Evolutionary conservation across 2,113 vertebrate genomes (phyloP).

Genomic region (Marmota monax): DNA sequence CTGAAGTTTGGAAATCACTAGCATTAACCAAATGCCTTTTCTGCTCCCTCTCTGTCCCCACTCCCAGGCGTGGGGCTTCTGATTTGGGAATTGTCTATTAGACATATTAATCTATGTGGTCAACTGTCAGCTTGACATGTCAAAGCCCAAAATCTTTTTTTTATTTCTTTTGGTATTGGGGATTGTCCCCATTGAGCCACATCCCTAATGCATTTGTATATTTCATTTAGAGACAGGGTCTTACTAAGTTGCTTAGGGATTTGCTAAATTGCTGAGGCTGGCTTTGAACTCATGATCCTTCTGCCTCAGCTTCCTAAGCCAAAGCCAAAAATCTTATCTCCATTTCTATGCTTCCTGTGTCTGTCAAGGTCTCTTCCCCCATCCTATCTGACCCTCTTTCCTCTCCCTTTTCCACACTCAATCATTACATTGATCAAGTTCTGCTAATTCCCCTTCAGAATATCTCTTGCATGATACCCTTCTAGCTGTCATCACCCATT

Average conservation of each 20-base stretch:
- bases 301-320: no score
- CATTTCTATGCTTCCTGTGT: conserved; percentile 34
- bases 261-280: no score
- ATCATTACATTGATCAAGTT: background rate
- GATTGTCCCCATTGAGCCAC: no score
- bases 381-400: background rate
- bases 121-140: background rate
- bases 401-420: background rate
- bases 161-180: no score
- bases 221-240: no score
- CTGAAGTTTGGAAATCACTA: conserved; percentile 9
- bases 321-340: conserved; percentile 28
- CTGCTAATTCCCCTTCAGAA: conserved; percentile 21
- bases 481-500: background rate
- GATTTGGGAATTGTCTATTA: background rate
- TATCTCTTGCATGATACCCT: background rate
- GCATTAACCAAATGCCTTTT: conserved; percentile 41
- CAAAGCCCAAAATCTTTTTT: background rate
- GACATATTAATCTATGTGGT: conserved; percentile 3
- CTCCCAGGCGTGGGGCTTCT: background rate
- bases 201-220: no score
- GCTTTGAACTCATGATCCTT: no score
- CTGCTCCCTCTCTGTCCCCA: background rate
- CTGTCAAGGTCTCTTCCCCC: background rate
- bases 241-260: no score